Percentiles rank a stretch among this genome's conserved stretches.
phyloP scores from a whole-genome alignment of 2,113 vertebrate genomes.

The Clarias magur region DNA sequence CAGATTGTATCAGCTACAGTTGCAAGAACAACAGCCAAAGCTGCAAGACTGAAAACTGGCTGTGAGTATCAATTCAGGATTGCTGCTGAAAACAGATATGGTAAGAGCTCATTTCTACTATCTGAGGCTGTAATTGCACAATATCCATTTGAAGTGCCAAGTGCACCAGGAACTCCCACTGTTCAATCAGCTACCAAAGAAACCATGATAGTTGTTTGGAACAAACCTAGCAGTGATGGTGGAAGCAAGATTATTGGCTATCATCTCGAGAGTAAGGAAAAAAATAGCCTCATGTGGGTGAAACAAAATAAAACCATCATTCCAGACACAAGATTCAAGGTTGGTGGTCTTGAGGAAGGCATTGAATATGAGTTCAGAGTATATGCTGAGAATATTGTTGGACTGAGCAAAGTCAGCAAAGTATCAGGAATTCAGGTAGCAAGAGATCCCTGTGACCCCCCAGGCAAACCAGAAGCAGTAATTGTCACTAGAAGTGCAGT shows the following conservation, averaged over 20 bases:
- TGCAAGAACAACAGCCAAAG: conserved; percentile 94
- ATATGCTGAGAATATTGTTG: conserved; percentile 95
- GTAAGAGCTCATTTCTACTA: conserved; percentile 86
- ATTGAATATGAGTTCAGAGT: conserved; percentile 98
- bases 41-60: conserved; percentile 89
- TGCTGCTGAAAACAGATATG: conserved; percentile 95
- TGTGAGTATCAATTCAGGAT: conserved; percentile 96
- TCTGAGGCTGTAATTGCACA: conserved; percentile 89
- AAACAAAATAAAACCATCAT: conserved; percentile 93
- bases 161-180: conserved; percentile 84
- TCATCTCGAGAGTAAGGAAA: conserved; percentile 94
- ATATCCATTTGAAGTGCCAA: conserved; percentile 93
- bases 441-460: conserved; percentile 93
- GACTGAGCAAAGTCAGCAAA: conserved; percentile 89
- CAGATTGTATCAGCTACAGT: conserved; percentile 97
- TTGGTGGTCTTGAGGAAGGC: conserved; percentile 88
- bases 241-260: conserved; percentile 94
- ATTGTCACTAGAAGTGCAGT: conserved; percentile 91
- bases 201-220: conserved; percentile 91
- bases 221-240: conserved; percentile 90
- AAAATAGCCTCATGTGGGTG: conserved; percentile 92
- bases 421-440: conserved; percentile 88
- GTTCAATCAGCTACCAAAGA: conserved; percentile 84
- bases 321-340: conserved; percentile 88
- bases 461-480: conserved; percentile 89